A percentile compares a stretch with the other conserved stretches of the same genome.
These are phyloP conservation scores for Corythornis madagascariensis DNA, from an alignment of 2,113 vertebrate species.

Conservation along the genomic window DNA sequence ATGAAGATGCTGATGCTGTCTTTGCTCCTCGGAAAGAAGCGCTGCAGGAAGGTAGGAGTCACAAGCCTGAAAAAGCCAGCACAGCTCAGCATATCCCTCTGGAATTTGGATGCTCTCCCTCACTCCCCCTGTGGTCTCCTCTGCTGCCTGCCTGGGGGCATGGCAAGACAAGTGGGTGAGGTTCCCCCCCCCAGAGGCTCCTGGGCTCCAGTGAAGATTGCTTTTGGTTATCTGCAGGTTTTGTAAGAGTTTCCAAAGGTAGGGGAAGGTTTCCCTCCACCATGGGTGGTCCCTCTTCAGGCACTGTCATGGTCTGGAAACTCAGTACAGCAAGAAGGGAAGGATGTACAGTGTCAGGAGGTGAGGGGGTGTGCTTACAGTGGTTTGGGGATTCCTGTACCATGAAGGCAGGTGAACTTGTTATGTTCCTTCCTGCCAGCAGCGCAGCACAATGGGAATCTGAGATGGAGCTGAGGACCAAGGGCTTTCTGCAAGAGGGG, in stretches of 20 bases:
- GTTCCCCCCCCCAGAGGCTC: neutral
- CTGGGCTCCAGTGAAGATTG: neutral
- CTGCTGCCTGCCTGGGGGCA: neutral
- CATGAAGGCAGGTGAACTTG: neutral
- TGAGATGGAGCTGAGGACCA: neutral
- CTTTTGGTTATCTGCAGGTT: neutral
- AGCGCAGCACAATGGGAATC: neutral
- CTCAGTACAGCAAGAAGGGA: neutral
- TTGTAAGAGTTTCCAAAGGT: neutral
- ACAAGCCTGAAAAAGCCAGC: neutral
- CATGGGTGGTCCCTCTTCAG: slow-evolving; percentile 21
- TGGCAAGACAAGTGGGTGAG: neutral
- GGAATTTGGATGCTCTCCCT: slow-evolving; percentile 33
- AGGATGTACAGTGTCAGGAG: neutral
- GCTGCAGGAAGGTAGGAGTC: neutral
- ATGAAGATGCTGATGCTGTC: neutral
- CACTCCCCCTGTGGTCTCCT: neutral
- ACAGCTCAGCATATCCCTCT: neutral
- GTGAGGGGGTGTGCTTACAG: neutral
- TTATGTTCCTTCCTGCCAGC: neutral
- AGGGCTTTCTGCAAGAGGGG: neutral
- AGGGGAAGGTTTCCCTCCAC: neutral
- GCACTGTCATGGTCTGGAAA: neutral
- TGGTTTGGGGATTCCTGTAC: neutral
- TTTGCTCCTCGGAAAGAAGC: slow-evolving; percentile 8